Percentiles rank a stretch among this genome's conserved stretches.
Conservation (phyloP, 2,888 invertebrate species). For the Agrilus cyanescens region DNA sequence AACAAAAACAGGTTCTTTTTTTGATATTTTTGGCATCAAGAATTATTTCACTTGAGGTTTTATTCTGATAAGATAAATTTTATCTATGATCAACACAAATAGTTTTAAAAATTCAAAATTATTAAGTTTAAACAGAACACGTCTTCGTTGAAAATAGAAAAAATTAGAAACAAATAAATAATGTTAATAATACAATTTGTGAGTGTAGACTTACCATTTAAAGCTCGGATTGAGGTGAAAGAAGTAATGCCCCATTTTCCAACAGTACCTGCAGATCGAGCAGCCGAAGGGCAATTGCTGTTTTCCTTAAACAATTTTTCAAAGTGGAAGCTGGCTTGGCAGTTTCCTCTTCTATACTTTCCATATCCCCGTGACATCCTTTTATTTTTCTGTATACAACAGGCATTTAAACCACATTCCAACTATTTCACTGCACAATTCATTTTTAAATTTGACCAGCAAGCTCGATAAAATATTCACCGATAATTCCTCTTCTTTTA, state of each 20-base stretch:
- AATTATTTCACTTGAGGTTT: no score
- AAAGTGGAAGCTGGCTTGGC: conserved; percentile 48
- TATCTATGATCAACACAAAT: no score
- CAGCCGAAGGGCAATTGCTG: conserved; percentile 77
- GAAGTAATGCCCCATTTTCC: conserved; percentile 93
- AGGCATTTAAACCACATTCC: no score
- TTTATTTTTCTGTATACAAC: no score
- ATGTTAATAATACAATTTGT: not conserved
- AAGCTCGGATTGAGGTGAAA: conserved; percentile 78
- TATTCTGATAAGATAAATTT: no score
- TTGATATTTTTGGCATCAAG: no score
- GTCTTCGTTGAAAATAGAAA: not conserved
- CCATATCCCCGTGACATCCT: conserved; percentile 38
- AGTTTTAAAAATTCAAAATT: not conserved
- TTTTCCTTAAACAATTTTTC: conserved; percentile 59
- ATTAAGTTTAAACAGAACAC: not conserved
- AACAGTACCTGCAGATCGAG: conserved; percentile 80
- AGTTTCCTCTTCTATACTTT: conserved; percentile 35
- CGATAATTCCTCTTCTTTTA: no score
- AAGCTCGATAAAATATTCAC: no score
- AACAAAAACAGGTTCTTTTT: no score
- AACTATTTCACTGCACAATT: no score
- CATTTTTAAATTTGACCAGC: no score
- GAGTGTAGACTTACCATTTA: conserved; percentile 47
- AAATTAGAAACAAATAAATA: not conserved